Percentiles rank a stretch among this genome's conserved stretches.
phyloP scores from a whole-genome alignment of 2,888 invertebrate genomes.

The Dryocosmus kuriphilus region DNA sequence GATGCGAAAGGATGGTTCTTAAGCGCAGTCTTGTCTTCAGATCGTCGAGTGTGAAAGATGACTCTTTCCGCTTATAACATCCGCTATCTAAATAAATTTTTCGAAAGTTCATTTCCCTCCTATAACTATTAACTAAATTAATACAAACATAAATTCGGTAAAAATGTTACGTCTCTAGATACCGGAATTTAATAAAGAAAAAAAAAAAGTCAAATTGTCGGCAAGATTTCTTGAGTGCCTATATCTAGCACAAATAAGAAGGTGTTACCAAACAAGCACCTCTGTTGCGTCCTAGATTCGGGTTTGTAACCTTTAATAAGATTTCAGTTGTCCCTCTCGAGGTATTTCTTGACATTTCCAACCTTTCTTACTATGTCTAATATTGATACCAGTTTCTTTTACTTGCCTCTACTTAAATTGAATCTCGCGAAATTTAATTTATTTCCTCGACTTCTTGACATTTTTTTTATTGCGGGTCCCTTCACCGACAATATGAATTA shows the following conservation, averaged over 20 bases:
- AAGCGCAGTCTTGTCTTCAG: constrained; percentile 14
- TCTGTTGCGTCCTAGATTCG: constrained; percentile 26
- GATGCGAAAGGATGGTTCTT: constrained; percentile 36
- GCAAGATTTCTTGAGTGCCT: constrained; percentile 8
- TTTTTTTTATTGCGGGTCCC: neutral
- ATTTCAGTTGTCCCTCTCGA: constrained; percentile 13
- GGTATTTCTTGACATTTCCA: constrained; percentile 16
- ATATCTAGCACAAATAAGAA: constrained; percentile 11
- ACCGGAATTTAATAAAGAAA: neutral
- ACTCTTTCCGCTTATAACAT: constrained; percentile 25
- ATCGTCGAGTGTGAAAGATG: constrained; percentile 8
- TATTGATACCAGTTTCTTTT: too few relatives aligned
- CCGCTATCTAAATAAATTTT: constrained; percentile 1
- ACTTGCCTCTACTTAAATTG: too few relatives aligned
- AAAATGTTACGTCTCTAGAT: neutral
- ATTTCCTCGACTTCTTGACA: neutral
- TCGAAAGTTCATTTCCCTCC: neutral
- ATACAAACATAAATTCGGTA: neutral
- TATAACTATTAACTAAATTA: neutral
- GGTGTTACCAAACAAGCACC: constrained; percentile 22
- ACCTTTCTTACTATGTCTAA: neutral
- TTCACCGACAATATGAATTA: too few relatives aligned
- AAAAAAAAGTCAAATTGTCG: constrained; percentile 18
- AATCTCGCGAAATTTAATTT: too few relatives aligned
- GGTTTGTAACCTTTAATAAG: constrained; percentile 36